Evolutionary conservation across 1,140 invertebrate species (phyloP), one percentile per base, ranked within the genome.

Genomic region (Colletes latitarsis): DNA sequence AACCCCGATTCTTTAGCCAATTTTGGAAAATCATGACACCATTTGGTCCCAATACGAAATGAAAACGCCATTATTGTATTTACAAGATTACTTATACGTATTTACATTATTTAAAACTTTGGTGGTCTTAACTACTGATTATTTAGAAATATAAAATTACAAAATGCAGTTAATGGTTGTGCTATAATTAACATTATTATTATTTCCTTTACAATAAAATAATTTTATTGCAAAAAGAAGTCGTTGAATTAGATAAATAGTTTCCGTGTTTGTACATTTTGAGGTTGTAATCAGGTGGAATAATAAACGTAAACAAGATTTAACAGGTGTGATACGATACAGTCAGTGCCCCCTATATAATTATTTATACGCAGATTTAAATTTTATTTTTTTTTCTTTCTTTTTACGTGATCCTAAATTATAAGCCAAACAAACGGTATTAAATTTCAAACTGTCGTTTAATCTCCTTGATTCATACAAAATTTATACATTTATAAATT

Each of bases 11-110:
- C 95, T 88, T 94, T 94, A 41, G 95, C 95, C 43, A 96, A 87
- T 85, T 95, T 95, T n/a, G 95, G 94, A 91, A 96, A 96, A 91
- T 96, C 95, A 82, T 95, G 95, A 86, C 95, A 95, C 91, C 95
- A 94, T 86, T 95, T 94, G 41, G 93, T 95, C 46, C 94, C 94
- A 21, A 93, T 92, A 89, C 94, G 94, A 77, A 93, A 94, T 64
- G 94, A 94, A 93, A 92, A 93, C 74, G 92, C 91, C 92, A 93
- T 93, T 82, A 53, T 68, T 67, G n/a, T 68, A 60, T 73, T 52
- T 82, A 70, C 9, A 80, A 41, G 41, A 62, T 9, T 83, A 14
- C 15, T 79, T 57, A 71, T 17, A 57, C 0, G n/a, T 55, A 57
- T 69, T 67, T 21, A 60, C 53, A 77, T 63, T 79, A 55, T 46